Evolutionary conservation across 2,888 invertebrate species (phyloP), one percentile per base, ranked within the genome.

Genomic region (Prenolepis imparis): DNA sequence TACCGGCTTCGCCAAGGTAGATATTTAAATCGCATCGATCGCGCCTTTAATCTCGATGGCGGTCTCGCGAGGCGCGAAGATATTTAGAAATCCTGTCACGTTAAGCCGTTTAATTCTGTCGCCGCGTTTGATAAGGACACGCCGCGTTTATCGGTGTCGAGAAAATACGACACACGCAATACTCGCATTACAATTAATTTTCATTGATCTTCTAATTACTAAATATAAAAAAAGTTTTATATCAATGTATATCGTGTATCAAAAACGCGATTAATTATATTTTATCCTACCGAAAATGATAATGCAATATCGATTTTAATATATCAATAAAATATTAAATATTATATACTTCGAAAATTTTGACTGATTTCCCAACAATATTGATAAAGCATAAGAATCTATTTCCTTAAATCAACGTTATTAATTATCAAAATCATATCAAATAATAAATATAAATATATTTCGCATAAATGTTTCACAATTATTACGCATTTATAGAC

Each of bases 1-100:
- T 89, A 95, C 96, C 0, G 96, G 96, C 5, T 93, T 97, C 11
- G 95, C 96, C 39, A 97, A 97, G 96, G 97, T 96, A 83, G 66
- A 68, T 39, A 72, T 82, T 64, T 18, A 78, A 82, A 78, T 78
- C 18, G 4, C 55, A 74, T 74, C n/a, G 48, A 75, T 74, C 59
- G 52, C 1, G 61, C 1, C 44, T 63, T 64, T 82, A 48, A 80
- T 72, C 73, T 59, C 73, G 12, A 32, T 41, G 12, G 32, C 24
- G 12, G 59, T 70, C 41, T 78, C 73, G 73, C 44, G 39, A 77
- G 52, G 41, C 36, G 32, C n/a, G 12, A 80, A 32, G 32, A 73
- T 73, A 48, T 80, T 59, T 32, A 24, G 59, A 73, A 78, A 80
- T 73, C 44, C 32, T 44, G 59, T 80, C 78, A 80, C 78, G 73